Percentiles rank a stretch among this genome's conserved stretches.
Evolutionary conservation across 2,888 invertebrate species (phyloP).

Genomic region (Leptarthrus brevirostris): DNA sequence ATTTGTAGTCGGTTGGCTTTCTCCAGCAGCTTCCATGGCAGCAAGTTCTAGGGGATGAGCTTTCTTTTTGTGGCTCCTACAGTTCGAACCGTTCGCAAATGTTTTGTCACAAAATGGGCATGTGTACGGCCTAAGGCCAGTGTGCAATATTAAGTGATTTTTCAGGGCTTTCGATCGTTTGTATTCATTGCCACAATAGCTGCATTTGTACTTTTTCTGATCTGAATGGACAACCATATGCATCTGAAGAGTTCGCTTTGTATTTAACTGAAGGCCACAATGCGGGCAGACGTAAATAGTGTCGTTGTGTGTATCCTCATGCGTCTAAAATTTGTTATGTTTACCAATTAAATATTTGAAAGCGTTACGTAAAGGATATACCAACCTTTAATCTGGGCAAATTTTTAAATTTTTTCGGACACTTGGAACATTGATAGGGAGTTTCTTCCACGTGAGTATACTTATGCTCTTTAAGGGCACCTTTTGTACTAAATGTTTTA

Average conservation of each 20-base stretch:
- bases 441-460: constrained; percentile 68
- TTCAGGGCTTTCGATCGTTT: constrained; percentile 66
- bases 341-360: constrained; percentile 44
- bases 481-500: constrained; percentile 67
- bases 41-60: constrained; percentile 65
- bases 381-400: constrained; percentile 60
- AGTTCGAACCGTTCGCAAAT: constrained; percentile 67
- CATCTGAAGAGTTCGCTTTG: constrained; percentile 67
- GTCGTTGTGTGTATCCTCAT: constrained; percentile 67
- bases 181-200: constrained; percentile 64
- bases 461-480: constrained; percentile 68
- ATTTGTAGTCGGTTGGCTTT: constrained; percentile 59
- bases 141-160: constrained; percentile 66
- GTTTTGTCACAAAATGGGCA: constrained; percentile 66
- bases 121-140: constrained; percentile 64
- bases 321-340: constrained; percentile 59
- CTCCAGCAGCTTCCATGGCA: constrained; percentile 64
- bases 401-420: constrained; percentile 64
- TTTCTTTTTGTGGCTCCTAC: constrained; percentile 66
- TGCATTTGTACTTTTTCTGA: constrained; percentile 63
- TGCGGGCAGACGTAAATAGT: constrained; percentile 66
- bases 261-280: constrained; percentile 66
- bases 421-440: constrained; percentile 67
- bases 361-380: constrained; percentile 25
- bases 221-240: constrained; percentile 66